Conservation (phyloP, 2,113 vertebrate species). For the Megaceryle maxima region DNA sequence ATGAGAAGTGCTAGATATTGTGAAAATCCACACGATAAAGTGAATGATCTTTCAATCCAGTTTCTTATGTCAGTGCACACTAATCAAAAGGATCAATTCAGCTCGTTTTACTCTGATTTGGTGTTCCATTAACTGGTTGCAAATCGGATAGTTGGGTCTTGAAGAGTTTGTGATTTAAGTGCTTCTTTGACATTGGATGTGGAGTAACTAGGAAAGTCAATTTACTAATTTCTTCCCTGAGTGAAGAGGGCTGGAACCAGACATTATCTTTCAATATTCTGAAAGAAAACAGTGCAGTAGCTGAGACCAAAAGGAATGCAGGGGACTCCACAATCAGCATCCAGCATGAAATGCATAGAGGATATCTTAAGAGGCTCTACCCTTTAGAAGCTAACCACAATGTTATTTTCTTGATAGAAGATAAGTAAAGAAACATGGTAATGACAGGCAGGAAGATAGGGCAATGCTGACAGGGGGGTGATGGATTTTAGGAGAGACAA, state of each 20-base stretch:
- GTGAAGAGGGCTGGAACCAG: neutral
- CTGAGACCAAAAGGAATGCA: neutral
- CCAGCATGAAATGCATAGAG: neutral
- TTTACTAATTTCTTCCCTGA: neutral
- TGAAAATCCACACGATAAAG: neutral
- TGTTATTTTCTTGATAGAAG: neutral
- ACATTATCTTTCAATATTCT: neutral
- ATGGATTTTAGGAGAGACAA: neutral
- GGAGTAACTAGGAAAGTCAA: neutral
- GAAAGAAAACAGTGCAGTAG: neutral
- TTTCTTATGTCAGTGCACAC: neutral
- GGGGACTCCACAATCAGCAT: neutral
- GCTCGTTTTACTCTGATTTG: neutral
- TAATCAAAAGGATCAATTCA: neutral
- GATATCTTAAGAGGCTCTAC: neutral
- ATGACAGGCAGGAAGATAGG: neutral
- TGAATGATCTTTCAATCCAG: neutral
- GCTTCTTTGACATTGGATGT: neutral
- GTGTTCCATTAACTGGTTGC: neutral
- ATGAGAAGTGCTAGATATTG: neutral
- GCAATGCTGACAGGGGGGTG: fast-evolving
- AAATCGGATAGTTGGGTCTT: neutral
- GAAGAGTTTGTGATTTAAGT: neutral
- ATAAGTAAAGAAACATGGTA: neutral
- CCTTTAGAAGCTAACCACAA: neutral